These are phyloP conservation scores for Thymelicus sylvestris DNA, from an alignment of 2,888 invertebrate genomes.

Conservation along the genomic window DNA sequence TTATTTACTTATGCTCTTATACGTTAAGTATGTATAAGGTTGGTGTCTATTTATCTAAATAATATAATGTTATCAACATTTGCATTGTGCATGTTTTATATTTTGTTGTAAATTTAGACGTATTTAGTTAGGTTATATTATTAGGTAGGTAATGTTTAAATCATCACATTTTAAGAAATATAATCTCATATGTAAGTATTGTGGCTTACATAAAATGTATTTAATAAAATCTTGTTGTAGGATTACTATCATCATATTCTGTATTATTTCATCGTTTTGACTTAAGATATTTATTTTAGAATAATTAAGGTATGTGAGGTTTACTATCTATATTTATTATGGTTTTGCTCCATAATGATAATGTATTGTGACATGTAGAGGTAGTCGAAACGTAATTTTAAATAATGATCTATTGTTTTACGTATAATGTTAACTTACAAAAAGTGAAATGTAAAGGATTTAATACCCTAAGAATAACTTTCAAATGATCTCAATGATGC, in stretches of 20 bases:
- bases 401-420: slow-evolving; percentile 3
- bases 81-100: slow-evolving; percentile 5
- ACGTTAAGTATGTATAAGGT: neutral
- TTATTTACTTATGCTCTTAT: neutral
- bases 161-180: neutral
- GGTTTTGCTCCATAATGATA: neutral
- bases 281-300: slow-evolving; percentile 24
- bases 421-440: neutral
- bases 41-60: neutral
- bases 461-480: slow-evolving; percentile 44
- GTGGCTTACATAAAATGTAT: neutral
- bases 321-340: slow-evolving; percentile 4
- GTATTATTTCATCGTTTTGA: neutral
- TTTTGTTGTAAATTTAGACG: neutral
- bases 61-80: neutral
- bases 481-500: slow-evolving; percentile 73
- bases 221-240: slow-evolving; percentile 8
- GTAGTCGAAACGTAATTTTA: neutral
- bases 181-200: slow-evolving; percentile 18
- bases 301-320: slow-evolving; percentile 7
- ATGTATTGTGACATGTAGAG: neutral
- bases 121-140: neutral
- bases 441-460: slow-evolving; percentile 6
- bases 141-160: neutral
- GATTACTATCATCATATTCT: neutral